Evolutionary conservation across 2,797 vertebrate genomes (phyloP).

Genomic region (Micrastur ruficollis): DNA sequence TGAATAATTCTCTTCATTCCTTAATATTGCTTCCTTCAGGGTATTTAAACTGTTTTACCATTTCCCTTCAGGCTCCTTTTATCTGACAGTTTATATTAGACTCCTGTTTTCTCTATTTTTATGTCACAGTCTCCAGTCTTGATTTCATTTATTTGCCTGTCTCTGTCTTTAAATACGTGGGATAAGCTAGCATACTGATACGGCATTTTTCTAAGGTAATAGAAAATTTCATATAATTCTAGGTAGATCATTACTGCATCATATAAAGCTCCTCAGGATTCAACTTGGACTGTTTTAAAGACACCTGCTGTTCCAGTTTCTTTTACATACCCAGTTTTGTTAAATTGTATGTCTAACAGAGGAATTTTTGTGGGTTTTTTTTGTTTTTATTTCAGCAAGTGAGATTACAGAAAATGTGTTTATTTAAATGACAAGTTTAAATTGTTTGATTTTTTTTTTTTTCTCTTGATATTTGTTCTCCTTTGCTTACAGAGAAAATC

Average conservation of each 20-base stretch:
- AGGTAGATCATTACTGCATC: background rate
- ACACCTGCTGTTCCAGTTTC: background rate
- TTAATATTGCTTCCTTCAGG: background rate
- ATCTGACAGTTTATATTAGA: conserved; percentile 45
- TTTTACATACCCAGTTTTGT: background rate
- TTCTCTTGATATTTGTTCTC: background rate
- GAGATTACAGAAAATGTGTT: background rate
- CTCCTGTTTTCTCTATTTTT: conserved; percentile 12
- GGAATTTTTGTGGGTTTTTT: fast-evolving
- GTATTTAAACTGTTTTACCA: conserved; percentile 36
- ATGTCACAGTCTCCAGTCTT: background rate
- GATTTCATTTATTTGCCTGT: conserved; percentile 38
- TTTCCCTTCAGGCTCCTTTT: conserved; percentile 49
- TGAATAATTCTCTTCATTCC: background rate
- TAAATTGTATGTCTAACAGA: background rate
- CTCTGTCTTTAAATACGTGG: conserved; percentile 6
- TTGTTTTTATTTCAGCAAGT: background rate
- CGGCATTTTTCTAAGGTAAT: background rate
- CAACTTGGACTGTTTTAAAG: background rate
- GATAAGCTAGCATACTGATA: background rate
- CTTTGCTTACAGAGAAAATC: background rate
- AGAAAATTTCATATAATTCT: background rate
- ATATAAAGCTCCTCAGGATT: background rate
- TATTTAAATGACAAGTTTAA: background rate
- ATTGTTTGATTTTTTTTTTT: background rate